Conservation (phyloP, 2,797 vertebrate species). For the Crenuchus spilurus region DNA sequence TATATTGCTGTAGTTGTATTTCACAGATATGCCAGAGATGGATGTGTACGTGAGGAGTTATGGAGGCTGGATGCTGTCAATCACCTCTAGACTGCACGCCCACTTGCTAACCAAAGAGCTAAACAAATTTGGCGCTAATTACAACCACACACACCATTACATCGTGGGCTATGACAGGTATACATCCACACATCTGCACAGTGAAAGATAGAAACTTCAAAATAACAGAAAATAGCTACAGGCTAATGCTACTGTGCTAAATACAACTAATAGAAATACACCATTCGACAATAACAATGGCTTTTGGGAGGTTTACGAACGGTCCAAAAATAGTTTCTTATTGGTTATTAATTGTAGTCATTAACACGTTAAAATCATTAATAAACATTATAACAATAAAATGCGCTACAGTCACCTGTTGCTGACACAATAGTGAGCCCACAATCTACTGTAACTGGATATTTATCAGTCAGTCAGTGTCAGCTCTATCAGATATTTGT, state of each 20-base stretch:
- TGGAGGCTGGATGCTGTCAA: conserved; percentile 82
- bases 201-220: background rate
- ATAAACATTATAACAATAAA: no score
- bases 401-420: no score
- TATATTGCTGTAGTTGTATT: conserved; percentile 70
- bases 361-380: no score
- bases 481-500: no score
- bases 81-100: conserved; percentile 76
- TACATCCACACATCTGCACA: background rate
- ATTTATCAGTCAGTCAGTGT: no score
- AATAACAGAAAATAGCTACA: background rate
- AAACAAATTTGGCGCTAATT: conserved; percentile 65
- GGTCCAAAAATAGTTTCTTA: no score
- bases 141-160: conserved; percentile 77
- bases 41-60: conserved; percentile 80
- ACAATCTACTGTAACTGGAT: no score
- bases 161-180: conserved; percentile 80
- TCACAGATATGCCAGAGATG: conserved; percentile 79
- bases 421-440: no score
- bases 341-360: no score
- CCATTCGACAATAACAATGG: no score
- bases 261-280: no score
- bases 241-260: background rate
- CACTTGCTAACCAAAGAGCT: conserved; percentile 78
- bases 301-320: no score